phyloP scores from a whole-genome alignment of 2,888 invertebrate genomes.

The Anorthoa munda region DNA sequence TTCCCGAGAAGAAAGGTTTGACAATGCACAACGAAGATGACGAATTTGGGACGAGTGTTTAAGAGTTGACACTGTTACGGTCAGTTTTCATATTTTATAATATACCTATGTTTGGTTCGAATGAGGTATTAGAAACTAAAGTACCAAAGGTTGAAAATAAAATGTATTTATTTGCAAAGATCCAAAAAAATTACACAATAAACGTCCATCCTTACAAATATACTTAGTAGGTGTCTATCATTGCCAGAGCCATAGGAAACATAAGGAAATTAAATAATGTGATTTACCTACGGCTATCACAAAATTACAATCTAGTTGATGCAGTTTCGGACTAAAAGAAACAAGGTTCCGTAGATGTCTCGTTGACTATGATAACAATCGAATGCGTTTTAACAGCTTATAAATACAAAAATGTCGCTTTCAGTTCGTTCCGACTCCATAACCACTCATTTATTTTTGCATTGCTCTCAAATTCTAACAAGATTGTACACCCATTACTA shows the following conservation, averaged over 20 bases:
- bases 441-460: slow-evolving; percentile 60
- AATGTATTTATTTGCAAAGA: not conserved
- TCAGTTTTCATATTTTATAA: not conserved
- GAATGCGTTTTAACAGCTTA: slow-evolving; percentile 36
- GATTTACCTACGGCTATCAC: not conserved
- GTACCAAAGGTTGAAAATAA: not conserved
- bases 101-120: not conserved
- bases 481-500: slow-evolving; percentile 36
- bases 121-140: not conserved
- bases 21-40: slow-evolving; percentile 5
- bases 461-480: slow-evolving; percentile 46
- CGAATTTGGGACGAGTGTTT: not conserved
- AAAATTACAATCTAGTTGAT: slow-evolving; percentile 12
- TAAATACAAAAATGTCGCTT: slow-evolving; percentile 56
- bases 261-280: not conserved
- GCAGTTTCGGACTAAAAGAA: slow-evolving; percentile 4
- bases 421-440: slow-evolving; percentile 33
- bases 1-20: slow-evolving; percentile 1
- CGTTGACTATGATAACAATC: slow-evolving; percentile 22
- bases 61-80: not conserved
- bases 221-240: not conserved
- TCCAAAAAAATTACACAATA: not conserved
- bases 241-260: not conserved
- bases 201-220: not conserved
- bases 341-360: slow-evolving; percentile 28